Evolutionary conservation across 2,113 vertebrate species (phyloP).

Genomic region (Heterocephalus glaber): DNA sequence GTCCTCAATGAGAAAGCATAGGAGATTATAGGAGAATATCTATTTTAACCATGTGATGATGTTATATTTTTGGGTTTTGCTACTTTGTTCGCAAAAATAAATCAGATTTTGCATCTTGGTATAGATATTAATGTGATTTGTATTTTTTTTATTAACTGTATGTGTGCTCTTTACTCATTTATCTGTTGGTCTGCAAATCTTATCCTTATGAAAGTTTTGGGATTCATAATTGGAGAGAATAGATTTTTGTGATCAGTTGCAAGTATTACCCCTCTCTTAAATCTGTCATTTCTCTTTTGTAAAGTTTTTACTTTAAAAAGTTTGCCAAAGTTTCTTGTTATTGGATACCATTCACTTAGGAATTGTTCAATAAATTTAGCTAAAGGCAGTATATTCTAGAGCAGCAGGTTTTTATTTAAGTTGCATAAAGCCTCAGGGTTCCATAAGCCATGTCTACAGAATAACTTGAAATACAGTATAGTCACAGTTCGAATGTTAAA

Average conservation of each 20-base stretch:
- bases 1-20: neutral
- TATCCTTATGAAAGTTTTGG: neutral
- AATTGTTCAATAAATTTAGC: constrained; percentile 52
- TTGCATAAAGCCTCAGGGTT: constrained; percentile 57
- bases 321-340: constrained; percentile 55
- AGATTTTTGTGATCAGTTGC: neutral
- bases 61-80: neutral
- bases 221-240: neutral
- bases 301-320: constrained; percentile 55
- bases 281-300: constrained; percentile 21
- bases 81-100: neutral
- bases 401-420: constrained; percentile 57
- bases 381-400: constrained; percentile 46
- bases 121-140: neutral
- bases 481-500: constrained; percentile 38
- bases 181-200: neutral
- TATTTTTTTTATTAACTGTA: neutral
- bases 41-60: neutral
- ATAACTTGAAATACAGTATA: constrained; percentile 45
- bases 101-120: neutral
- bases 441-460: constrained; percentile 9
- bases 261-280: neutral
- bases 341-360: neutral
- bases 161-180: neutral
- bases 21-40: neutral